Evolutionary conservation across 2,113 vertebrate species (phyloP), one percentile per base, ranked within the genome.

Genomic region (Dasypus novemcinctus): DNA sequence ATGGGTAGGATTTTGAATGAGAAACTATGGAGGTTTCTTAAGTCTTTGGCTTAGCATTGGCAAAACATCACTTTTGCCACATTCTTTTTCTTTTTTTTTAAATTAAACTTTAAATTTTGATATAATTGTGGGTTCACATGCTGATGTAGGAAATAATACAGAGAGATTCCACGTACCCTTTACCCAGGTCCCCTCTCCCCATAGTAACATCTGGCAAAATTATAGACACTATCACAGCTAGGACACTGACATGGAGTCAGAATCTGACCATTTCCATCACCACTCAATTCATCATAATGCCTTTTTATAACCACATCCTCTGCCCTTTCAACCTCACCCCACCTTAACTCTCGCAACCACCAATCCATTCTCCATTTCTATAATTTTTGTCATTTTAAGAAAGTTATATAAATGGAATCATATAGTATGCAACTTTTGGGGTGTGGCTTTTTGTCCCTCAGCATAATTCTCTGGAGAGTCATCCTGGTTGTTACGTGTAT

Each of bases 101-200:
- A 92, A 87, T 83, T 54, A 54, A 87, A 74, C 49, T 52, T 78
- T 72, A 80, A 17, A 74, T 54, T 96, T 92, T 46, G 69, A 87
- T 54, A 36, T 43, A 59, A 49, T 90, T 79, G 31, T 49, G 38
- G 80, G 38, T 72, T 90, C 5, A 38, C 20, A 25, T 59, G 14
- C 29, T 27, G 29, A 57, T 69, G 33, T 25, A 36, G 43, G 64
- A 72, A 81, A 38, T n/a, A n/a, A n/a, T n/a, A n/a, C 17, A 61
- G 49, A 84, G 52, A 78, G 20, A 52, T 72, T 13, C 41, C 4
- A 3, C 69, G 7, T 52, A 27, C 2, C 0, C 46, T 94, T 83
- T 63, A 74, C 41, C 38, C 59, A n/a, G 25, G 66, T 59, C 54
- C 54, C 54, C 54, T n/a, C 18, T 54, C 36, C 36, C 12, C 5